Evolutionary conservation across 2,113 vertebrate species (phyloP).

Genomic region (Geococcyx californianus): DNA sequence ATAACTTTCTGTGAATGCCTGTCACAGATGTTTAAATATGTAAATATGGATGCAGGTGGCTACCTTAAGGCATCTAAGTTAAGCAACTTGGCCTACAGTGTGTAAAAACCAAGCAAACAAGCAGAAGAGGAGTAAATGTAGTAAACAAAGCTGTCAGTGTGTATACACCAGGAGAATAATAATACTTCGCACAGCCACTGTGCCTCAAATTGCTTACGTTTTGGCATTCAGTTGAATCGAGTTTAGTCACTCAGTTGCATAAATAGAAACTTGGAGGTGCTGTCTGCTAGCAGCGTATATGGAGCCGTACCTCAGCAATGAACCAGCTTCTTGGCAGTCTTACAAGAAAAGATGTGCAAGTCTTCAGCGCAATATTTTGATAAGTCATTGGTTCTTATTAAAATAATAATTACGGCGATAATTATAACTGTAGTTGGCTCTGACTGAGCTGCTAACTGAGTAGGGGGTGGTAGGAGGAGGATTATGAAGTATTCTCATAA

Average conservation of each 20-base stretch:
- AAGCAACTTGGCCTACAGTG: not conserved
- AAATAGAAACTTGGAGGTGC: not conserved
- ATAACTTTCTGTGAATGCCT: not conserved
- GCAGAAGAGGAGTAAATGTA: conserved; percentile 19
- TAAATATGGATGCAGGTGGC: not conserved
- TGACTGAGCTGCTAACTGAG: conserved; percentile 48
- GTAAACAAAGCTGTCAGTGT: conserved; percentile 66
- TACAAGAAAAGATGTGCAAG: not conserved
- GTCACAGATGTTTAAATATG: not conserved
- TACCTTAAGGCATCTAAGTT: not conserved
- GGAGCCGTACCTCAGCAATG: not conserved
- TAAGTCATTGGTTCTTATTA: conserved; percentile 69
- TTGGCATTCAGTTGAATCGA: conserved; percentile 1
- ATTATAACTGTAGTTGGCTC: conserved; percentile 57
- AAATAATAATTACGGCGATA: conserved; percentile 72
- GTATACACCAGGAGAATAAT: conserved; percentile 31
- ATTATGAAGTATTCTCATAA: not conserved
- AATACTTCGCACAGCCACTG: conserved; percentile 21
- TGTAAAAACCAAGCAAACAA: conserved; percentile 9
- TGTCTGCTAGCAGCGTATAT: not conserved
- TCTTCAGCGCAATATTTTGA: conserved; percentile 53
- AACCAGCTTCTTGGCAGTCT: not conserved
- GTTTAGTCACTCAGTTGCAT: conserved; percentile 5
- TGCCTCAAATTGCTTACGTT: conserved; percentile 20
- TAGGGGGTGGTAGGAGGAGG: conserved; percentile 4